These are phyloP conservation scores for Crocuta crocuta DNA, from an alignment of 2,113 vertebrate species.

Conservation along the genomic window DNA sequence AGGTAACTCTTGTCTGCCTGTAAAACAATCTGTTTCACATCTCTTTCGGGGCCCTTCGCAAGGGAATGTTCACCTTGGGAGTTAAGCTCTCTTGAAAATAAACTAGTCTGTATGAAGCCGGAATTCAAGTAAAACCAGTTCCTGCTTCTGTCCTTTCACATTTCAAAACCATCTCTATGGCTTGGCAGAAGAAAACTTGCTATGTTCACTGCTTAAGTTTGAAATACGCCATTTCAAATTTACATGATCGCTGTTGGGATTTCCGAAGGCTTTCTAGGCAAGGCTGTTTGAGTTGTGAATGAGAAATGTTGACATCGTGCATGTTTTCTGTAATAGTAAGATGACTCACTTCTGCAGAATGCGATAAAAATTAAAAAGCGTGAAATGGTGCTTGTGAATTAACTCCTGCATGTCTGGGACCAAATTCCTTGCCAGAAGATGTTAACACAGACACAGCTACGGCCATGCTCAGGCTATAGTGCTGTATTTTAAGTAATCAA, in stretches of 20 bases:
- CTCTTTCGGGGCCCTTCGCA: not conserved
- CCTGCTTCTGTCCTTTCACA: not conserved
- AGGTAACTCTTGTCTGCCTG: not conserved
- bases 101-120: not conserved
- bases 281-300: constrained; percentile 12
- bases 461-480: not conserved
- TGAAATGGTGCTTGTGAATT: constrained; percentile 46
- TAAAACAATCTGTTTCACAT: not conserved
- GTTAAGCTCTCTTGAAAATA: not conserved
- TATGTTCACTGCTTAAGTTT: not conserved
- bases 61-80: not conserved
- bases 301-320: constrained; percentile 33
- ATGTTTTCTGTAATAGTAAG: constrained; percentile 42
- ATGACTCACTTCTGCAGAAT: constrained; percentile 56
- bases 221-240: constrained; percentile 21
- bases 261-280: constrained; percentile 30
- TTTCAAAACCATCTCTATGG: not conserved
- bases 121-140: not conserved
- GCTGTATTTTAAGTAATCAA: constrained; percentile 19
- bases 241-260: not conserved
- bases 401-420: not conserved
- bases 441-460: not conserved
- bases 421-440: constrained; percentile 12
- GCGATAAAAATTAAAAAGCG: constrained; percentile 42
- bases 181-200: constrained; percentile 8